These are phyloP conservation scores for Rhyacophila evoluta DNA, from an alignment of 2,888 invertebrate species.

Conservation along the genomic window DNA sequence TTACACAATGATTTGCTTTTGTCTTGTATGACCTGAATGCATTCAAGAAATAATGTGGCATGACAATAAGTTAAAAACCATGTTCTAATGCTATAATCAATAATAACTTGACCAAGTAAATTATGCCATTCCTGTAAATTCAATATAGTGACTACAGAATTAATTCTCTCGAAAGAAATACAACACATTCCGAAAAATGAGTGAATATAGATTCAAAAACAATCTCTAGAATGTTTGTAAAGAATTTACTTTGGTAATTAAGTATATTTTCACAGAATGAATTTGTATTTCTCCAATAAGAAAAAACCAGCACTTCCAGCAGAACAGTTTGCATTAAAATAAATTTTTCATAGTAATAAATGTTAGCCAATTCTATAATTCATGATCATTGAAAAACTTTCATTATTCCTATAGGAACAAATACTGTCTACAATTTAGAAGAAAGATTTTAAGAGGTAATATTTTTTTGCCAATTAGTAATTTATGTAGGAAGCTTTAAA, in stretches of 20 bases:
- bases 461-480: not conserved
- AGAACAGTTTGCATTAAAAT: not conserved
- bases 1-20: not conserved
- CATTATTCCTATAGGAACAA: not conserved
- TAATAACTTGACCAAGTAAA: not conserved
- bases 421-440: not conserved
- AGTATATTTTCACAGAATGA: not conserved
- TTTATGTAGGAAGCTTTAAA: not conserved
- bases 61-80: conserved; percentile 7
- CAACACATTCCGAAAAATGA: not conserved
- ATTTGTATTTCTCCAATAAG: not conserved
- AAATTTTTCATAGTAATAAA: not conserved
- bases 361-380: not conserved
- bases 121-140: not conserved
- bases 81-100: conserved; percentile 5
- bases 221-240: too few relatives aligned
- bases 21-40: not conserved
- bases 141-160: not conserved
- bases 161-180: not conserved
- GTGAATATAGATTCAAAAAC: too few relatives aligned
- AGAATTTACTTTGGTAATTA: too few relatives aligned
- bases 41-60: not conserved
- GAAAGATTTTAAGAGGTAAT: not conserved
- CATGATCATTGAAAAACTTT: not conserved
- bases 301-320: not conserved